A percentile compares a stretch with the other conserved stretches of the same genome.
phyloP scores from a whole-genome alignment of 2,113 vertebrate genomes.

The Desmodus rotundus region DNA sequence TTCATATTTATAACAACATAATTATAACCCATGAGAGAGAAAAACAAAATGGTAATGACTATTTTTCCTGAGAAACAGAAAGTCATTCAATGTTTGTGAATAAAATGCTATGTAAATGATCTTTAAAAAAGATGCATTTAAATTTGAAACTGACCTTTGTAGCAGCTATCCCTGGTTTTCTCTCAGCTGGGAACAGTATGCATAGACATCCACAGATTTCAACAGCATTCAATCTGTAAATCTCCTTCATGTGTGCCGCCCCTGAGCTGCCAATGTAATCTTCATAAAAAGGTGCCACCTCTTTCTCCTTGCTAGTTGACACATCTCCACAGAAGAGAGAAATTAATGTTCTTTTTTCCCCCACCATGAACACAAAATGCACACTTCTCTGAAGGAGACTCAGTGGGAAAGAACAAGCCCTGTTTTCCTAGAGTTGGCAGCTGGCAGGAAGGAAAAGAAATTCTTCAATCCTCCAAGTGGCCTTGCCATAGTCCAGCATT shows the following conservation, averaged over 20 bases:
- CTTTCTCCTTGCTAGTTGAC: neutral
- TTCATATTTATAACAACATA: constrained; percentile 40
- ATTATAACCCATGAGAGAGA: neutral
- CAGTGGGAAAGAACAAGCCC: neutral
- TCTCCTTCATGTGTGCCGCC: neutral
- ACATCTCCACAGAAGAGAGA: neutral
- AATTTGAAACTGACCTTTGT: constrained; percentile 19
- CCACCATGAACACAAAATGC: neutral
- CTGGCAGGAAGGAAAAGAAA: neutral
- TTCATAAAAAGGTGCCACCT: neutral
- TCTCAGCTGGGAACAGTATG: neutral
- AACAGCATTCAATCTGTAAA: neutral
- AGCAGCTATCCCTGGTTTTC: neutral
- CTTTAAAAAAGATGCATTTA: neutral
- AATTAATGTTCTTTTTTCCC: neutral
- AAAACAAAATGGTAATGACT: constrained; percentile 45
- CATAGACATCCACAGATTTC: rapidly evolving
- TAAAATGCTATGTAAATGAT: constrained; percentile 41
- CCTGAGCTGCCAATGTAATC: neutral
- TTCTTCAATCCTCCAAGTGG: neutral
- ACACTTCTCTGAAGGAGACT: neutral
- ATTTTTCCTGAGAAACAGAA: constrained; percentile 46
- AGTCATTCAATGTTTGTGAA: constrained; percentile 26
- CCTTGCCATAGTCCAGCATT: neutral
- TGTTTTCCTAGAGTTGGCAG: neutral